These are phyloP conservation scores for Nycticryphes semicollaris DNA, from an alignment of 2,113 vertebrate genomes.

Conservation along the genomic window DNA sequence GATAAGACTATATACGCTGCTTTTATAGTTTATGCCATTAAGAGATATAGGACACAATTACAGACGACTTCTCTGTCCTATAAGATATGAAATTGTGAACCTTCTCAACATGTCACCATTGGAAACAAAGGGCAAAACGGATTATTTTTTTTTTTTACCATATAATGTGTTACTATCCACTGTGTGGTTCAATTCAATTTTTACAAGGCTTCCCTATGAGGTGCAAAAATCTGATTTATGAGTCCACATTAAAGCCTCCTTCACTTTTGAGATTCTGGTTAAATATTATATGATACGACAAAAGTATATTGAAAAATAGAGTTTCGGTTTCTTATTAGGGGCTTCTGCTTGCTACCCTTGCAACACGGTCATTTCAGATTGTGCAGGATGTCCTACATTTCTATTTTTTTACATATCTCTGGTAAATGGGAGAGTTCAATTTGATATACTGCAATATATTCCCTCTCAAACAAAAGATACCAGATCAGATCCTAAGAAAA, in stretches of 20 bases:
- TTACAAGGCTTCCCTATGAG: constrained; percentile 13
- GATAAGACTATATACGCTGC: neutral
- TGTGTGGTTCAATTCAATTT: constrained; percentile 37
- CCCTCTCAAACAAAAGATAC: constrained; percentile 42
- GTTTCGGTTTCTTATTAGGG: constrained; percentile 18
- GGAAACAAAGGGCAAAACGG: constrained; percentile 35
- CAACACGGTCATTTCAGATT: neutral
- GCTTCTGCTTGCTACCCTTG: neutral
- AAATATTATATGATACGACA: constrained; percentile 64
- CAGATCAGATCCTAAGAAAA: constrained; percentile 13
- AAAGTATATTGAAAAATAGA: constrained; percentile 52
- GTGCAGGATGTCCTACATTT: neutral
- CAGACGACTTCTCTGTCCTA: neutral
- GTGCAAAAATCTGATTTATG: constrained; percentile 53
- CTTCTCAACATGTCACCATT: constrained; percentile 5
- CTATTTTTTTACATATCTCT: constrained; percentile 15
- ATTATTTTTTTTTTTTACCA: neutral
- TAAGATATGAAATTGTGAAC: neutral
- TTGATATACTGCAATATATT: constrained; percentile 18
- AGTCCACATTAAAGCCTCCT: constrained; percentile 26
- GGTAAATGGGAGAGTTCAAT: constrained; percentile 29
- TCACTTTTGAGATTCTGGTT: constrained; percentile 52
- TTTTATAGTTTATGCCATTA: neutral
- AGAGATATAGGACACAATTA: neutral
- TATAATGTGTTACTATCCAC: neutral